Conservation (phyloP, 1,140 invertebrate genomes). For the Drosophila ironensis region DNA sequence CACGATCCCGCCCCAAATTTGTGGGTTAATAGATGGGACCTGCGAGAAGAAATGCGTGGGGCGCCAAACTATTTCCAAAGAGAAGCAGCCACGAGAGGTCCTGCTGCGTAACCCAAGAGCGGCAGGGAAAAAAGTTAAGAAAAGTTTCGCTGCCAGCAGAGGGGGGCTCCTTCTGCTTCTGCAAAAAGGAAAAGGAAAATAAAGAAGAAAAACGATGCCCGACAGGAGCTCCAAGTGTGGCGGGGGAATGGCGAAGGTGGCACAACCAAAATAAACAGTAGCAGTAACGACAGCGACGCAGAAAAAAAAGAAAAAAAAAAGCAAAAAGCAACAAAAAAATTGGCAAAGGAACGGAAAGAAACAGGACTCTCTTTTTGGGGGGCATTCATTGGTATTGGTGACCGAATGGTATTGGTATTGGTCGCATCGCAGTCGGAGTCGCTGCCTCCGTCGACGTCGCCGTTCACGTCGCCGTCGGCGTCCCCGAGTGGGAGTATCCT, state of each 20-base stretch:
- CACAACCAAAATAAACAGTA: constrained; percentile 65
- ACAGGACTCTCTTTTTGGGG: constrained; percentile 25
- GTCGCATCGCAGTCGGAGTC: neutral
- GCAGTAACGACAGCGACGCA: constrained; percentile 28
- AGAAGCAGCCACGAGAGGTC: neutral
- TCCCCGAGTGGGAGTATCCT: constrained; percentile 3
- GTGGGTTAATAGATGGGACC: too few relatives aligned
- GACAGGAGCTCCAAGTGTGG: neutral
- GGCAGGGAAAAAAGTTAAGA: constrained; percentile 37
- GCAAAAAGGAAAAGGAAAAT: neutral
- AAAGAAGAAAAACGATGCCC: constrained; percentile 45
- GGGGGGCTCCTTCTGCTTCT: too few relatives aligned
- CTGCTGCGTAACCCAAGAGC: neutral
- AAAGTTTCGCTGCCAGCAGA: constrained; percentile 38
- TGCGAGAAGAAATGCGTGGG: too few relatives aligned
- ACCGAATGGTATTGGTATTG: constrained; percentile 12
- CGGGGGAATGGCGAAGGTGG: constrained; percentile 21
- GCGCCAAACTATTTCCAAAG: constrained; percentile 14
- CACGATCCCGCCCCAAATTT: neutral
- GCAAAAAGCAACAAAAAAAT: constrained; percentile 36
- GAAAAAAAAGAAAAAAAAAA: constrained; percentile 20
- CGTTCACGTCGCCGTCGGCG: constrained; percentile 14
- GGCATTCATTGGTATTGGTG: constrained; percentile 5
- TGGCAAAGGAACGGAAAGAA: constrained; percentile 19
- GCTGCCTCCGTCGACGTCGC: neutral